Conservation (phyloP, 2,888 invertebrate genomes). For the Sinotaia quadrata region DNA sequence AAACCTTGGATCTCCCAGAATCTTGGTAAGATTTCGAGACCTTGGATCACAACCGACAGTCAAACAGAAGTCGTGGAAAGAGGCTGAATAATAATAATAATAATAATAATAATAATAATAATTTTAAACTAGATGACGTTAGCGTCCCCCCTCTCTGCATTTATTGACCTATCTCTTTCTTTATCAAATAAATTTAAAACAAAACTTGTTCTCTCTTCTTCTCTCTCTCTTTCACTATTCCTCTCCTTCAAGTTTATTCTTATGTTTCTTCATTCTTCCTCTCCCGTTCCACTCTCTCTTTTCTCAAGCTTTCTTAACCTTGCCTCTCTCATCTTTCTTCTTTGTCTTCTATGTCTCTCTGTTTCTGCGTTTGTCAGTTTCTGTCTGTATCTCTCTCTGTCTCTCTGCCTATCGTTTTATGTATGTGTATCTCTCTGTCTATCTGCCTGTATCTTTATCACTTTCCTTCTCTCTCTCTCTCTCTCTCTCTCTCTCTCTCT, state of each 20-base stretch:
- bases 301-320: neutral
- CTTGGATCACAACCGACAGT: too few species aligned
- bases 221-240: neutral
- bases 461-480: neutral
- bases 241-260: neutral
- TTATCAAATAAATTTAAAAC: too few species aligned
- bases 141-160: too few species aligned
- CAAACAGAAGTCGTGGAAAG: too few species aligned
- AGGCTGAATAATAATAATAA: too few species aligned
- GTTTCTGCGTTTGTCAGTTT: neutral
- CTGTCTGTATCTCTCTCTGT: neutral
- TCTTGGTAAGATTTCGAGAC: too few species aligned
- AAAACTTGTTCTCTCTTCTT: neutral
- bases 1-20: too few species aligned
- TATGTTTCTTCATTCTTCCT: neutral
- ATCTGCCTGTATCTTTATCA: neutral
- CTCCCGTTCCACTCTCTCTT: constrained; percentile 6
- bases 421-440: too few species aligned
- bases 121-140: too few species aligned
- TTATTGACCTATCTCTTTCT: too few species aligned
- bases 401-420: neutral
- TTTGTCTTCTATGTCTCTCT: neutral
- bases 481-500: neutral
- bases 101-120: too few species aligned
- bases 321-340: neutral